Evolutionary conservation across 2,888 invertebrate genomes (phyloP).

Genomic region (Baccha elongata): DNA sequence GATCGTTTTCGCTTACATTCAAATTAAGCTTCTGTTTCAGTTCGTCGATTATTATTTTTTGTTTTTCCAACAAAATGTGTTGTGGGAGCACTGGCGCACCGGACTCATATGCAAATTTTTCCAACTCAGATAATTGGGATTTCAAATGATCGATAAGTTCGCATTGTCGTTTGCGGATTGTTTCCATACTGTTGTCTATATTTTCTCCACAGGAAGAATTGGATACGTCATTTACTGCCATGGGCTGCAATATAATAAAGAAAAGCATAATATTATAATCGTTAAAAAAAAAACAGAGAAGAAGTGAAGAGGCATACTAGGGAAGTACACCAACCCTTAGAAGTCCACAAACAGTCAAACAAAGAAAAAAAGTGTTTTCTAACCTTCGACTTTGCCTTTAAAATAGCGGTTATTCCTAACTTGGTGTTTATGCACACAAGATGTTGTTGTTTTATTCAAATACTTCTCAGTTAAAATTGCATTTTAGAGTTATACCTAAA

Average conservation of each 20-base stretch:
- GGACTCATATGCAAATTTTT: slow-evolving; percentile 93
- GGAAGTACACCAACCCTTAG: too few relatives aligned
- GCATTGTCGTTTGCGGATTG: slow-evolving; percentile 87
- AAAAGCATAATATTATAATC: neutral
- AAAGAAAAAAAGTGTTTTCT: too few relatives aligned
- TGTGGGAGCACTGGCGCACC: slow-evolving; percentile 89
- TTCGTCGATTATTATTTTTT: slow-evolving; percentile 94
- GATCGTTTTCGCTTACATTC: slow-evolving; percentile 91
- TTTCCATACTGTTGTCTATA: slow-evolving; percentile 43
- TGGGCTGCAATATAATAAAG: slow-evolving; percentile 58
- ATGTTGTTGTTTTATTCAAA: too few relatives aligned
- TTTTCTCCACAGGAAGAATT: slow-evolving; percentile 19
- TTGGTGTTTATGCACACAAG: too few relatives aligned
- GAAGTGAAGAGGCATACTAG: too few relatives aligned
- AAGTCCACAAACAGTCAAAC: too few relatives aligned
- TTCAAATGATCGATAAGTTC: slow-evolving; percentile 95
- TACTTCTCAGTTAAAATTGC: too few relatives aligned
- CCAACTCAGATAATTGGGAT: slow-evolving; percentile 93
- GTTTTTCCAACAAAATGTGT: slow-evolving; percentile 92
- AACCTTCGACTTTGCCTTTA: too few relatives aligned
- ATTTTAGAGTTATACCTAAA: too few relatives aligned
- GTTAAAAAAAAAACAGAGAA: too few relatives aligned
- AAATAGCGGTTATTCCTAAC: too few relatives aligned
- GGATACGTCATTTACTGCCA: slow-evolving; percentile 34
- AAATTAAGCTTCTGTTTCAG: slow-evolving; percentile 92